These are phyloP conservation scores for Synaphobranchus kaupii DNA, from an alignment of 2,797 vertebrate species.

Conservation along the genomic window DNA sequence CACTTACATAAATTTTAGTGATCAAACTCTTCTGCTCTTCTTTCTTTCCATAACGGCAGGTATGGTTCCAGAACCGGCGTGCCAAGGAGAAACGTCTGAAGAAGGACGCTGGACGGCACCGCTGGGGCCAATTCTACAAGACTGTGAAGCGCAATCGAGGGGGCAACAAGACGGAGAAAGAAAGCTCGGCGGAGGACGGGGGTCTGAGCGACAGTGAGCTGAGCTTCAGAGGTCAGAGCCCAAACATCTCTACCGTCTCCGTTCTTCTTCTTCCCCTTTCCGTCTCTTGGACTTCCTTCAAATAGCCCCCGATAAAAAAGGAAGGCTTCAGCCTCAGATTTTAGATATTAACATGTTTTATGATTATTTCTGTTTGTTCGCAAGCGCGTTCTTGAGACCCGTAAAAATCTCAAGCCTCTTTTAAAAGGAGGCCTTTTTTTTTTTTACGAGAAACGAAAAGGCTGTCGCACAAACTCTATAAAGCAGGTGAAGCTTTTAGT, in stretches of 20 bases:
- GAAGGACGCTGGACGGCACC: constrained; percentile 94
- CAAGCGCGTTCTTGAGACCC: constrained; percentile 62
- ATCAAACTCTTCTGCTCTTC: neutral
- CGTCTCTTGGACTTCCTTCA: constrained; percentile 37
- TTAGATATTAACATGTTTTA: constrained; percentile 48
- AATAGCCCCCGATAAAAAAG: constrained; percentile 53
- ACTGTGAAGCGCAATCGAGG: constrained; percentile 89
- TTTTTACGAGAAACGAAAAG: constrained; percentile 70
- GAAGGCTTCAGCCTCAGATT: constrained; percentile 51
- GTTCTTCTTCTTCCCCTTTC: constrained; percentile 41
- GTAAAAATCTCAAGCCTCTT: constrained; percentile 69
- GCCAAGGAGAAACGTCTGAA: constrained; percentile 97
- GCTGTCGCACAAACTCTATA: constrained; percentile 75
- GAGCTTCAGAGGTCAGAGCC: constrained; percentile 88
- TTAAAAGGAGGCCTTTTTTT: constrained; percentile 69
- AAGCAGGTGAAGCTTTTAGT: constrained; percentile 76
- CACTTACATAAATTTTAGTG: neutral
- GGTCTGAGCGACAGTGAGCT: constrained; percentile 97
- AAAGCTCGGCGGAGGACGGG: constrained; percentile 94
- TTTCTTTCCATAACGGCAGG: constrained; percentile 66
- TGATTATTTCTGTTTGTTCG: constrained; percentile 62
- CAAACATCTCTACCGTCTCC: neutral
- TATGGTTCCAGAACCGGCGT: constrained; percentile 97
- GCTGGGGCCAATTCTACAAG: constrained; percentile 98
- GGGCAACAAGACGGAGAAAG: constrained; percentile 87